These are phyloP conservation scores for Biston betularia DNA, from an alignment of 2,888 invertebrate genomes.

Conservation along the genomic window DNA sequence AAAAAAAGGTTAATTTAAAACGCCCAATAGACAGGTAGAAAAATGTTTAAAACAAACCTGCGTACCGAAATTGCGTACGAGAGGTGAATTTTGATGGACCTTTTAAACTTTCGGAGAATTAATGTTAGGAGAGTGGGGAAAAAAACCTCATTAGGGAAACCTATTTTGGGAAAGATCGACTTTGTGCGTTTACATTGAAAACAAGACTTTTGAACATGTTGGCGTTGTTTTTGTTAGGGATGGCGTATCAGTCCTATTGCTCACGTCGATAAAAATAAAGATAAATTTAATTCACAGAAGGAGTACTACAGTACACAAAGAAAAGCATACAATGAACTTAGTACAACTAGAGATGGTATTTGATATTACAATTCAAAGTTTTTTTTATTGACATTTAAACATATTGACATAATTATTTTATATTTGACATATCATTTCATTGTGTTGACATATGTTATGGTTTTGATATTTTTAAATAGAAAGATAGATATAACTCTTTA, in stretches of 20 bases:
- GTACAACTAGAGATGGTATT: too few species aligned
- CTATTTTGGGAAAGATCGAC: slow-evolving; percentile 44
- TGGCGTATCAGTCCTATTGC: not conserved
- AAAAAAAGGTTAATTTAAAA: slow-evolving; percentile 35
- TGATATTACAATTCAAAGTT: too few species aligned
- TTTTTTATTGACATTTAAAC: too few species aligned
- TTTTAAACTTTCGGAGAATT: slow-evolving; percentile 40
- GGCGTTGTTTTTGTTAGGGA: not conserved
- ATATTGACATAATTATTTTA: too few species aligned
- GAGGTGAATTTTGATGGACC: slow-evolving; percentile 59
- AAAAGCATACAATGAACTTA: too few species aligned
- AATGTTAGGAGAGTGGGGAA: slow-evolving; percentile 38
- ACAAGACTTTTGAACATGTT: slow-evolving; percentile 40
- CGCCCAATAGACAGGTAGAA: slow-evolving; percentile 37
- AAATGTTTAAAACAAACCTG: slow-evolving; percentile 49
- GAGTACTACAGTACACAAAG: too few species aligned
- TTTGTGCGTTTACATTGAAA: slow-evolving; percentile 48
- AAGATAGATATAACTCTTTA: too few species aligned
- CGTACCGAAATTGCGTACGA: slow-evolving; percentile 57
- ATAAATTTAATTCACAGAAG: too few species aligned
- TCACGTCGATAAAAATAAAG: too few species aligned
- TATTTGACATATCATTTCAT: too few species aligned
- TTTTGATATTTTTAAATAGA: too few species aligned
- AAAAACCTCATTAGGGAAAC: slow-evolving; percentile 54
- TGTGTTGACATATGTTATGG: too few species aligned